These are phyloP conservation scores for Sebastolobus altivelis DNA, from an alignment of 2,797 vertebrate species.

Conservation along the genomic window DNA sequence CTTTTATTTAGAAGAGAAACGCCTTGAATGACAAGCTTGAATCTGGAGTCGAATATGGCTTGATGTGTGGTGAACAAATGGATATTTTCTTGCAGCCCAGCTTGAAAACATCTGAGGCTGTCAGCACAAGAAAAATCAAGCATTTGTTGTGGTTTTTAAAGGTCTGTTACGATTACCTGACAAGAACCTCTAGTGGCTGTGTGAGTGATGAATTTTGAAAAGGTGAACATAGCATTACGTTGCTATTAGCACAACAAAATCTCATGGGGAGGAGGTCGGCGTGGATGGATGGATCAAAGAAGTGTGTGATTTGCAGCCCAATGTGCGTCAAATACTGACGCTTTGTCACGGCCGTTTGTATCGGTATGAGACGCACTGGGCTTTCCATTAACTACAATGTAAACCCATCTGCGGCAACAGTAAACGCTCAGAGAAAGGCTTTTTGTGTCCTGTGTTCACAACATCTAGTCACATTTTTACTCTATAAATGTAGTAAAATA, in stretches of 20 bases:
- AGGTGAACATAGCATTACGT: not conserved
- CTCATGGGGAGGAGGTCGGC: not conserved
- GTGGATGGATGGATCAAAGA: not conserved
- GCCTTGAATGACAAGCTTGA: slow-evolving; percentile 63
- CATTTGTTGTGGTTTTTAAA: not conserved
- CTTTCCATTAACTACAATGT: no score
- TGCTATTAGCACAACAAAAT: not conserved
- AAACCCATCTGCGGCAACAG: no score
- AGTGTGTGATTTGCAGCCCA: not conserved
- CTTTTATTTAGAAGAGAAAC: slow-evolving; percentile 36
- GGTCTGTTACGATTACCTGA: not conserved
- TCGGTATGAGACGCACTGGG: no score
- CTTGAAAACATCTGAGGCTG: slow-evolving; percentile 2
- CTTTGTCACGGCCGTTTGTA: fast-evolving
- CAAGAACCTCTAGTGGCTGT: not conserved
- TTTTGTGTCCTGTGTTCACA: no score
- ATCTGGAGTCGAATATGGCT: not conserved
- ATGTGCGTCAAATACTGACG: no score
- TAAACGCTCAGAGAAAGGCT: no score
- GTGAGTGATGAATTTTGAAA: not conserved
- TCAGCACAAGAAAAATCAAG: not conserved
- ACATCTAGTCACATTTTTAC: no score
- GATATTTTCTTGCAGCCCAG: not conserved
- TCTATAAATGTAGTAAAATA: no score
- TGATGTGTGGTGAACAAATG: slow-evolving; percentile 7